Base-by-base conservation (phyloP, 2,113 vertebrate species). In the Ochotona princeps region DNA sequence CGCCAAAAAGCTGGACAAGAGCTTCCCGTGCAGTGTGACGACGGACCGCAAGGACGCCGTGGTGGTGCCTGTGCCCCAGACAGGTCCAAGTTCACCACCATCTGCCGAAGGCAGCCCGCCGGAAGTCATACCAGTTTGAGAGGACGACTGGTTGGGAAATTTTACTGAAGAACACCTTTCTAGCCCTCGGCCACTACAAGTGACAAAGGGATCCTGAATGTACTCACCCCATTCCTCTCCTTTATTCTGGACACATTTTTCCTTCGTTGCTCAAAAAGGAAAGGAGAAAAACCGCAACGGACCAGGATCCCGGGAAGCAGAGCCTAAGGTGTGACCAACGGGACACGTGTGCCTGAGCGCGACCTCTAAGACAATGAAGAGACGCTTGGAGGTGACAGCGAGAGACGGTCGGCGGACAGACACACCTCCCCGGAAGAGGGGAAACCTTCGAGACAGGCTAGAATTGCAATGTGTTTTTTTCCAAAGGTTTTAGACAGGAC, bases 111-210 rank as follows among this genome's bases (percentile, higher is more conserved):
- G 97, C 3, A 96, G 69, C 0, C 97, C 97, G 1, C 96, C 98
- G 0, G 98, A 97, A 10, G 98, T 98, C 18, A 98, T 98, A 92
- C 98, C 99, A 0, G 99, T 99, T 92, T 99, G 99, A 99, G 23
- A 54, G 51, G 38, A 57, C 15, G 54, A 54, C 47, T 28, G 4
- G 90, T 15, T 63, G 51, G 88, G 73, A 72, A 0, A 10, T 66
- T 69, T 96, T 96, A 75, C 73, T 2, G 78, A 92, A 74, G 96
- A 96, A 17, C 7, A 89, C 83, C 47, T 95, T 95, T 89, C 88
- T 79, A 79, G 92, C 70, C 93, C 92, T 87, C 89, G 74, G 88
- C 88, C 87, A 96, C 97, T 95, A 93, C 95, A 90, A 54, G 83
- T 25, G 95, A 93, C 88, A 96, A 44, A 93, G 87, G 3, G 88